Percentiles rank a stretch among this genome's conserved stretches.
phyloP scores from a whole-genome alignment of 92 coral and sea anemone species.

The Blastomussa wellsi region DNA sequence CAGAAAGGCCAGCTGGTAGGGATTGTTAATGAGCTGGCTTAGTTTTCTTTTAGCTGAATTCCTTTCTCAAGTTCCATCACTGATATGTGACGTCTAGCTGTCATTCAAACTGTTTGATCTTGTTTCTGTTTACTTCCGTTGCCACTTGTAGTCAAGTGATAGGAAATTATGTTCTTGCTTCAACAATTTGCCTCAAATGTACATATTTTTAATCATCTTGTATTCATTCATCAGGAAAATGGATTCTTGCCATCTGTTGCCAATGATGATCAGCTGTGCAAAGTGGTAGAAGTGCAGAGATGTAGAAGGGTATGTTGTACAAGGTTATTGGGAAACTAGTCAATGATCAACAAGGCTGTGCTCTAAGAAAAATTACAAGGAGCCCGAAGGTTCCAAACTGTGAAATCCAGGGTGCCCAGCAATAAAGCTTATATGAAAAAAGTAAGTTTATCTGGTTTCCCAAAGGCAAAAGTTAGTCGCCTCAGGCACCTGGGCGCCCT shows the following conservation, averaged over 20 bases:
- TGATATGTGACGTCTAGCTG: neutral
- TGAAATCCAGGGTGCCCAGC: no score
- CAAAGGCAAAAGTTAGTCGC: no score
- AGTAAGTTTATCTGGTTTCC: no score
- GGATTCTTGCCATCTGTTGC: slow-evolving; percentile 52
- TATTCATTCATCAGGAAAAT: slow-evolving; percentile 53
- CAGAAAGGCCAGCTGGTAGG: no score
- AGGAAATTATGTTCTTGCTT: neutral
- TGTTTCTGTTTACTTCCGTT: neutral
- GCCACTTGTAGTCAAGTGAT: neutral
- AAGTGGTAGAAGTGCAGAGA: slow-evolving; percentile 93
- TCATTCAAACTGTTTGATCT: neutral
- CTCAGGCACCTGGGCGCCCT: no score
- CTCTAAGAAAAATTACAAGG: no score
- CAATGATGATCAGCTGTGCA: slow-evolving; percentile 77
- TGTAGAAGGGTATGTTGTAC: slow-evolving; percentile 64
- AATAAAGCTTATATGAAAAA: no score
- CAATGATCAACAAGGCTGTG: no score
- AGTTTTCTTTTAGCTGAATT: no score
- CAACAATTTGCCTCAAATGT: neutral
- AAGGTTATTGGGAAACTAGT: neutral
- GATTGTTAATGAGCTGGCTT: no score
- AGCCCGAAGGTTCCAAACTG: no score
- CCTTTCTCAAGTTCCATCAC: neutral
- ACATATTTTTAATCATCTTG: neutral